These are phyloP conservation scores for Rynchops niger DNA, from an alignment of 2,113 vertebrate genomes.

Conservation along the genomic window DNA sequence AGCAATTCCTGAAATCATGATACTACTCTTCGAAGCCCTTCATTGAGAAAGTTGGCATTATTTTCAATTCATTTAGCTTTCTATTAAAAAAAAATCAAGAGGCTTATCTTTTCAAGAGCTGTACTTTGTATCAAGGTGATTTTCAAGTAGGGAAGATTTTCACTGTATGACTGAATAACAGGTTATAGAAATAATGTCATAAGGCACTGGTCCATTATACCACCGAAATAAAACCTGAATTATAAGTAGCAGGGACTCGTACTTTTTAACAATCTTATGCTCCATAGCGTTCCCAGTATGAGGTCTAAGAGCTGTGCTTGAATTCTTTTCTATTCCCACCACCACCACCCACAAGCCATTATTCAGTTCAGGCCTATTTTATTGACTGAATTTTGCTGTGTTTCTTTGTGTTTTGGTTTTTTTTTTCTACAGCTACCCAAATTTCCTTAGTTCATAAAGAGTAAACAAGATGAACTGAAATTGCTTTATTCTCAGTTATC, in stretches of 20 bases:
- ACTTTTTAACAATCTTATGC: not conserved
- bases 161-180: not conserved
- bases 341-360: not conserved
- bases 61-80: conserved; percentile 7
- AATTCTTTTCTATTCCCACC: not conserved
- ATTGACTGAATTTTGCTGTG: not conserved
- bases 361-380: not conserved
- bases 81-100: not conserved
- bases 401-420: not conserved
- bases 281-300: not conserved
- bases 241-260: not conserved
- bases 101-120: conserved; percentile 1
- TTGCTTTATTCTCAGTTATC: not conserved
- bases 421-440: not conserved
- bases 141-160: conserved; percentile 28
- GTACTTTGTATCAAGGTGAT: not conserved
- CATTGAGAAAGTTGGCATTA: not conserved
- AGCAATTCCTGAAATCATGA: not conserved
- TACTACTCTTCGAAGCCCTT: not conserved
- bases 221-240: not conserved
- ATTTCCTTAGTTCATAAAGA: not conserved
- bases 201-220: not conserved
- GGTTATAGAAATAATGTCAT: not conserved
- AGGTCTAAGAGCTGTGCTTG: not conserved
- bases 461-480: not conserved